Evolutionary conservation across 2,113 vertebrate species (phyloP), one percentile per base, ranked within the genome.

Genomic region (Ictalurus punctatus): DNA sequence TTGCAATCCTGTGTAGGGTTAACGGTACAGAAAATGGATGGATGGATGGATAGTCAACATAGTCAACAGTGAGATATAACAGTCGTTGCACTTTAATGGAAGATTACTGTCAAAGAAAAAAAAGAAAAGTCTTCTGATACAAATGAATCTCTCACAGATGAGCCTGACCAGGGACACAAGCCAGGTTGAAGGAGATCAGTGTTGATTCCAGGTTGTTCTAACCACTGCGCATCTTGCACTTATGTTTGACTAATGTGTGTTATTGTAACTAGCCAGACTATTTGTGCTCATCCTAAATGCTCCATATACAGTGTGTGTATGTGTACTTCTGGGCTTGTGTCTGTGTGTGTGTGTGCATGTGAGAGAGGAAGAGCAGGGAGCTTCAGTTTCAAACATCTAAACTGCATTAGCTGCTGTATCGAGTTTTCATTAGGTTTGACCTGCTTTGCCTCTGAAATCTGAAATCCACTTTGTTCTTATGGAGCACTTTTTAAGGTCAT

Each of bases 391-490:
- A 84, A 71, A 69, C 25, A n/a, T 17, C 59, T 63, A 44, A 73
- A 76, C 56, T 84, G 56, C 76, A 73, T 80, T 87, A 80, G 82
- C 88, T 76, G 73, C 82, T 79, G 87, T 91, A 89, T 90, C 89
- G 92, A 92, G 87, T 90, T 90, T 91, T 92, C 85, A 84, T 90
- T 78, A 76, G 69, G 83, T 87, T 87, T 94, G 92, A 93, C 92
- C 92, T 92, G 92, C 85, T 93, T 94, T 93, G 86, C n/a, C 56
- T 59, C n/a, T 78, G 65, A 76, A 73, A 85, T 61, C 73, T 69
- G 52, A 84, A 88, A 74, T 27, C 69, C 78, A 23, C 0, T 69
- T 13, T 37, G 59, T 48, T 63, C 40, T n/a, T 52, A 27, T 27
- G 23, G 21, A 67, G 34, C 30, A 37, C 9, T 37, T 61, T 25